A percentile compares a stretch with the other conserved stretches of the same genome.
phyloP scores from a whole-genome alignment of 2,888 invertebrate species.

The Byasa hedistus region DNA sequence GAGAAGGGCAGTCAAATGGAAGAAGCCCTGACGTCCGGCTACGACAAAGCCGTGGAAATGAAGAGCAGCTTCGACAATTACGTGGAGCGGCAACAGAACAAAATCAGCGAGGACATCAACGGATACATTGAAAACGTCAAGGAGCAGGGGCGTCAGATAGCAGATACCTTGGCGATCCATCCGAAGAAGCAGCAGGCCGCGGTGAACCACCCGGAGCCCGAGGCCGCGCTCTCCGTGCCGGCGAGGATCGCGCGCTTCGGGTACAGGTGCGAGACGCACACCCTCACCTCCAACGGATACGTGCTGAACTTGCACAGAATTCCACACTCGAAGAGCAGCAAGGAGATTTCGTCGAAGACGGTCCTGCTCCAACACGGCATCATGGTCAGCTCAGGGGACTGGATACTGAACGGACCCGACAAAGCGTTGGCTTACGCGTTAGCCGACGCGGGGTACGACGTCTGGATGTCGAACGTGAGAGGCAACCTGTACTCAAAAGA shows the following conservation, averaged over 20 bases:
- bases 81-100: conserved; percentile 53
- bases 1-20: conserved; percentile 43
- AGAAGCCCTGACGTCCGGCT: conserved; percentile 41
- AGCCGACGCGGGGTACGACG: conserved; percentile 85
- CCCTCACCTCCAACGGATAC: conserved; percentile 89
- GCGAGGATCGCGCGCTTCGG: conserved; percentile 75
- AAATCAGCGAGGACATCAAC: conserved; percentile 51
- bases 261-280: conserved; percentile 86
- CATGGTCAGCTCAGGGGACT: conserved; percentile 87
- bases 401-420: conserved; percentile 85
- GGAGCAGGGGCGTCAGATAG: conserved; percentile 48
- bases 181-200: conserved; percentile 44
- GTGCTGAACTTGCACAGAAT: conserved; percentile 90
- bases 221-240: conserved; percentile 58
- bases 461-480: conserved; percentile 91
- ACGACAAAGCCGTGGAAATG: conserved; percentile 46
- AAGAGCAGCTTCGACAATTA: conserved; percentile 53
- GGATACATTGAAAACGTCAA: conserved; percentile 54
- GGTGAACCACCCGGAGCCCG: conserved; percentile 54
- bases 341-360: conserved; percentile 48
- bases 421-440: conserved; percentile 84
- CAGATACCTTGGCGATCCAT: conserved; percentile 51
- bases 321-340: conserved; percentile 69
- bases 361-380: conserved; percentile 91
- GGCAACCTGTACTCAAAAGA: conserved; percentile 88